Percentiles rank a stretch among this genome's conserved stretches.
phyloP scores from a whole-genome alignment of 1,140 invertebrate species.

The Hyphantria cunea region DNA sequence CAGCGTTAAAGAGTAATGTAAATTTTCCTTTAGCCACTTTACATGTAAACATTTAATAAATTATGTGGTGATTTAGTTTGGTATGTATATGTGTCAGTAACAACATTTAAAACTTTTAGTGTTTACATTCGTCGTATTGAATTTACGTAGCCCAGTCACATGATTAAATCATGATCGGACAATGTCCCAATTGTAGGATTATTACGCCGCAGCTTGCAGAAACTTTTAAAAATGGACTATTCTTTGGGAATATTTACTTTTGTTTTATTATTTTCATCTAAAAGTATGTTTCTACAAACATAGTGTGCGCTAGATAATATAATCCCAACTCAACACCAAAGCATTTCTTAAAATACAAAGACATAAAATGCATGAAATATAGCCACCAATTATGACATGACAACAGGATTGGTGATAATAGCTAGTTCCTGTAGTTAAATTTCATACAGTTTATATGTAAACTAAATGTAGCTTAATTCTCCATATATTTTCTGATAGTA shows the following conservation, averaged over 20 bases:
- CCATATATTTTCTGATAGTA: no score
- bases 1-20: not conserved
- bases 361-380: not conserved
- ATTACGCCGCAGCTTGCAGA: no score
- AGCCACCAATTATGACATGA: not conserved
- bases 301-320: not conserved
- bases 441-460: no score
- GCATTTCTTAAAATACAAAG: constrained; percentile 15
- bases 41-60: constrained; percentile 15
- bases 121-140: constrained; percentile 13
- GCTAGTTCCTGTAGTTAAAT: not conserved
- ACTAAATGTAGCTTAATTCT: no score
- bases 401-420: no score
- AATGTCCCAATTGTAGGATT: constrained; percentile 1
- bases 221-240: constrained; percentile 1
- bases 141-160: constrained; percentile 20
- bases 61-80: constrained; percentile 1
- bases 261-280: constrained; percentile 5
- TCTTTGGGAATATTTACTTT: constrained; percentile 5
- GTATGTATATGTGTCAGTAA: constrained; percentile 1
- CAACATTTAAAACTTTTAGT: constrained; percentile 15
- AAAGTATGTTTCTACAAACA: constrained; percentile 12
- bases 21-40: not conserved
- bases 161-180: constrained; percentile 17
- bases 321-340: not conserved